A percentile compares a stretch with the other conserved stretches of the same genome.
Conservation (phyloP, 1,140 invertebrate genomes). For the Trichonephila clavipes region DNA sequence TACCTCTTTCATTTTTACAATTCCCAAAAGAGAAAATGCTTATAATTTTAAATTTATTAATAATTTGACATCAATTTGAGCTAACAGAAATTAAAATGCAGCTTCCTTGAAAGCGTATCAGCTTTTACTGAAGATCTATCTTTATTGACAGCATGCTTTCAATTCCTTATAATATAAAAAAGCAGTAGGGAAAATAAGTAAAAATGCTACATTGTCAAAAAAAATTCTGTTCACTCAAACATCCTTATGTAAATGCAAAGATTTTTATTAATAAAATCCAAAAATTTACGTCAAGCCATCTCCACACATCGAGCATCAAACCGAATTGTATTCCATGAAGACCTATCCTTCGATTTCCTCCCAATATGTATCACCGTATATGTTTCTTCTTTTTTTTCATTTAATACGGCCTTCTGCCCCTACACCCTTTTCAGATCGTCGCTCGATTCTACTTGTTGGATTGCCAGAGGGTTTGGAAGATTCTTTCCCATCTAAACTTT, state of each 20-base stretch:
- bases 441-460: conserved; percentile 54
- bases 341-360: conserved; percentile 28
- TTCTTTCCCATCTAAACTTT: conserved; percentile 5
- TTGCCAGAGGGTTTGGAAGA: conserved; percentile 15
- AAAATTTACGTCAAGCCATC: background rate
- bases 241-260: background rate
- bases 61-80: no score
- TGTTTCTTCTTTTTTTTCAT: conserved; percentile 29
- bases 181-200: background rate
- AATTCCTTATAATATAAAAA: background rate
- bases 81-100: no score
- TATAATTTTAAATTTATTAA: no score
- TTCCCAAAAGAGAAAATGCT: no score
- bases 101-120: background rate
- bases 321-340: conserved; percentile 50
- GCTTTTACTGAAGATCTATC: background rate
- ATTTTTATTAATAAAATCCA: conserved; percentile 12
- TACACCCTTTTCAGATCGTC: background rate
- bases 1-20: no score
- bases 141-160: background rate
- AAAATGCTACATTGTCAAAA: background rate
- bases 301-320: background rate
- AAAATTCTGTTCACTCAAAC: background rate
- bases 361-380: conserved; percentile 8
- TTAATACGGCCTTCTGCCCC: conserved; percentile 35